These are phyloP conservation scores for Hirtodrosophila duncani DNA, from an alignment of 2,888 invertebrate genomes.

Conservation along the genomic window DNA sequence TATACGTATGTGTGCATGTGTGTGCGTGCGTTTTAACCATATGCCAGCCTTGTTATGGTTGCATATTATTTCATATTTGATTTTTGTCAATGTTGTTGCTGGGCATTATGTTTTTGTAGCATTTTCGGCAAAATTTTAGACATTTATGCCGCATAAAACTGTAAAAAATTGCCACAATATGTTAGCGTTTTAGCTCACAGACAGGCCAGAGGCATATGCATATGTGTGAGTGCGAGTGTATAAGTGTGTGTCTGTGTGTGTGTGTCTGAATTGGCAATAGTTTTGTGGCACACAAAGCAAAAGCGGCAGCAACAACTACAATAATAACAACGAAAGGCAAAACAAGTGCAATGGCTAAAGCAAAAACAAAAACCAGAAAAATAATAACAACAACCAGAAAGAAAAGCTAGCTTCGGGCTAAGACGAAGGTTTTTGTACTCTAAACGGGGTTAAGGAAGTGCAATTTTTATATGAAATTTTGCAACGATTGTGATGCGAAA, in stretches of 20 bases:
- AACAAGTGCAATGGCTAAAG: constrained; percentile 64
- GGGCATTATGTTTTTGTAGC: constrained; percentile 20
- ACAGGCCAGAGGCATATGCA: constrained; percentile 1
- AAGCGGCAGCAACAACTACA: constrained; percentile 34
- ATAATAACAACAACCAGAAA: too few species aligned
- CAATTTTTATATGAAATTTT: too few species aligned
- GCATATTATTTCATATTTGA: too few species aligned
- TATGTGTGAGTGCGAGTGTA: constrained; percentile 7
- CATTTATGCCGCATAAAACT: constrained; percentile 23
- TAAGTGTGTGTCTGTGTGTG: constrained; percentile 17
- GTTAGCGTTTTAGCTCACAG: constrained; percentile 37
- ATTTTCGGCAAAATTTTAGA: too few species aligned
- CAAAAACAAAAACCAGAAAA: constrained; percentile 61
- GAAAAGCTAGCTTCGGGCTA: too few species aligned
- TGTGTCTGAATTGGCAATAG: constrained; percentile 9
- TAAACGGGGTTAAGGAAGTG: too few species aligned
- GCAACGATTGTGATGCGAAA: too few species aligned
- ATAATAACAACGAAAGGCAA: constrained; percentile 28
- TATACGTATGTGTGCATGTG: too few species aligned
- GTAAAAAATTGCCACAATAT: constrained; percentile 63
- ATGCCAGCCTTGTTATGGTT: too few species aligned
- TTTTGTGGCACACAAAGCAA: constrained; percentile 42
- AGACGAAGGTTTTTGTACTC: too few species aligned
- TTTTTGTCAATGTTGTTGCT: constrained; percentile 1
- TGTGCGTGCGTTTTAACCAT: too few species aligned